A percentile compares a stretch with the other conserved stretches of the same genome.
Evolutionary conservation across 2,113 vertebrate species (phyloP).

Genomic region (Pelmatolapia mariae): DNA sequence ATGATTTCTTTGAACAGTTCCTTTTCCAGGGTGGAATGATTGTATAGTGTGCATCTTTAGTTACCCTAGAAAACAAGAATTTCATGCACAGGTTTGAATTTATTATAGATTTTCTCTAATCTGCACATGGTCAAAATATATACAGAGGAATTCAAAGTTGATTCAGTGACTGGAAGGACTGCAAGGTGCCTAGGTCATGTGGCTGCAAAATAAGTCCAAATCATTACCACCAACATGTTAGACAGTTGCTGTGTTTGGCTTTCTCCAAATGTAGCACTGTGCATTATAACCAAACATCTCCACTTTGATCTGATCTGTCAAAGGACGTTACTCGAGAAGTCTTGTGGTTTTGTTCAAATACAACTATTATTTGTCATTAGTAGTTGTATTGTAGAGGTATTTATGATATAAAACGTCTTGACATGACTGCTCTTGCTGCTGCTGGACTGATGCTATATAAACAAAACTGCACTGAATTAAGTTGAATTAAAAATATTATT

Average conservation of each 20-base stretch:
- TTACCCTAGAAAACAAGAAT: background rate
- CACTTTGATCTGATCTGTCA: background rate
- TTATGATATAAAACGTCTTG: background rate
- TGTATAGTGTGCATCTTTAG: background rate
- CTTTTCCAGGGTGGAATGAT: background rate
- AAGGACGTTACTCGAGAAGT: background rate
- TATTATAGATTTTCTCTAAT: background rate
- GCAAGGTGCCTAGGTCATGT: background rate
- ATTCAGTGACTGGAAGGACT: background rate
- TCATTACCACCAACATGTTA: background rate
- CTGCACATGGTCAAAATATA: background rate
- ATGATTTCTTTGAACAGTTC: background rate
- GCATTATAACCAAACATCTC: background rate
- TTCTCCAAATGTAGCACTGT: background rate
- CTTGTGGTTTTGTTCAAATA: background rate
- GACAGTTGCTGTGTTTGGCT: background rate
- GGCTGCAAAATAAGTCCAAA: background rate
- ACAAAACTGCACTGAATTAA: background rate
- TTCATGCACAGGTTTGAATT: background rate
- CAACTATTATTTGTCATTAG: background rate
- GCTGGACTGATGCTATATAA: background rate
- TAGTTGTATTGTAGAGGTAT: background rate
- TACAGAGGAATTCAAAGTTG: background rate
- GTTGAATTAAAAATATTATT: background rate
- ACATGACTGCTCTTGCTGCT: background rate